Conservation (phyloP, 2,797 vertebrate species). For the Sebastes oblongus region DNA sequence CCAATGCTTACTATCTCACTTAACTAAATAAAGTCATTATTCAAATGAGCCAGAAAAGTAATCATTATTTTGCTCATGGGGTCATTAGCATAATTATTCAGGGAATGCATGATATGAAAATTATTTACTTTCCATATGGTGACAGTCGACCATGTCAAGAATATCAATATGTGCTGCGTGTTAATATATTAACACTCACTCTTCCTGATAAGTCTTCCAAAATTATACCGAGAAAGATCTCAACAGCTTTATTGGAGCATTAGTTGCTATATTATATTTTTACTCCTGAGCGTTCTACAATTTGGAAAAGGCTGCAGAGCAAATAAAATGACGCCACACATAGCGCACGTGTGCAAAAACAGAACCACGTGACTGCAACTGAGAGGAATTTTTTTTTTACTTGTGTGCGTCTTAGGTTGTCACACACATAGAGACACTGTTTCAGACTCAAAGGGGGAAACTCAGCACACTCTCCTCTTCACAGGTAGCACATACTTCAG, state of each 20-base stretch:
- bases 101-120: slow-evolving; percentile 42
- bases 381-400: slow-evolving; percentile 9
- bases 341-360: slow-evolving; percentile 14
- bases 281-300: slow-evolving; percentile 8
- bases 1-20: slow-evolving; percentile 55
- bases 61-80: slow-evolving; percentile 59
- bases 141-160: slow-evolving; percentile 33
- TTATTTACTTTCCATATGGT: slow-evolving; percentile 61
- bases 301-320: slow-evolving; percentile 9
- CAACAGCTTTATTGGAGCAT: slow-evolving; percentile 31
- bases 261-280: slow-evolving; percentile 47
- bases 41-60: slow-evolving; percentile 69
- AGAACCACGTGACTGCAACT: background rate
- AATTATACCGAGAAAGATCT: slow-evolving; percentile 10
- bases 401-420: slow-evolving; percentile 15
- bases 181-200: background rate
- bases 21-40: slow-evolving; percentile 67
- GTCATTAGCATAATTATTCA: slow-evolving; percentile 66
- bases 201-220: background rate
- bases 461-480: slow-evolving; percentile 22
- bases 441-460: slow-evolving; percentile 28
- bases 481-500: slow-evolving; percentile 39
- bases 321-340: slow-evolving; percentile 33
- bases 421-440: slow-evolving; percentile 2
- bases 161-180: slow-evolving; percentile 6